Evolutionary conservation across 2,888 invertebrate species (phyloP).

Genomic region (Rotaria sp.): DNA sequence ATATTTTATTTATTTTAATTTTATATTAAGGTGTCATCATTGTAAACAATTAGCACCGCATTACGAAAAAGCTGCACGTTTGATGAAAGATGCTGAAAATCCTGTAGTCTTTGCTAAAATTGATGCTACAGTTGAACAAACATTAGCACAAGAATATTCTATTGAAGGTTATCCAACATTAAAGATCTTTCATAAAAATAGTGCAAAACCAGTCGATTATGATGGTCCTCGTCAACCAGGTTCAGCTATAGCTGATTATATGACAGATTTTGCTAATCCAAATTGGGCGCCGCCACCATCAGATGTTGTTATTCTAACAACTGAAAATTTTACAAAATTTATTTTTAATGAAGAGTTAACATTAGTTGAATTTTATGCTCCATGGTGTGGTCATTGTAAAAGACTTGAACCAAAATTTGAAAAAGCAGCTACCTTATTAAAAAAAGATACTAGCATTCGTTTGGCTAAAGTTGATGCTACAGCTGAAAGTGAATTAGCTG

Average conservation of each 20-base stretch:
- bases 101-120: constrained; percentile 50
- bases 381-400: constrained; percentile 61
- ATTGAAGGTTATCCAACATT: constrained; percentile 60
- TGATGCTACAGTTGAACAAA: constrained; percentile 58
- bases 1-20: constrained; percentile 43
- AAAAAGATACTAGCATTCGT: neutral
- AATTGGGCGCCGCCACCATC: constrained; percentile 60
- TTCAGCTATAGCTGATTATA: constrained; percentile 58
- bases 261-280: constrained; percentile 57
- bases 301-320: constrained; percentile 57
- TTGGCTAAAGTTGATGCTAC: constrained; percentile 49
- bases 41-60: constrained; percentile 48
- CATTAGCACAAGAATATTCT: constrained; percentile 51
- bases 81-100: constrained; percentile 44
- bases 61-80: constrained; percentile 47
- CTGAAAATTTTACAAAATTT: constrained; percentile 52
- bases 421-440: constrained; percentile 57
- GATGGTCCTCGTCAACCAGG: constrained; percentile 49
- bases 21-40: constrained; percentile 45
- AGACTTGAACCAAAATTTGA: constrained; percentile 59
- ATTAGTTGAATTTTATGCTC: constrained; percentile 61
- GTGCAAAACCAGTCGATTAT: constrained; percentile 50
- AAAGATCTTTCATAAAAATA: constrained; percentile 49
- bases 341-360: constrained; percentile 56
- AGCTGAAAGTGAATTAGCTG: constrained; percentile 56